These are phyloP conservation scores for Dasysyrphus tricinctus DNA, from an alignment of 2,888 invertebrate genomes.

Conservation along the genomic window DNA sequence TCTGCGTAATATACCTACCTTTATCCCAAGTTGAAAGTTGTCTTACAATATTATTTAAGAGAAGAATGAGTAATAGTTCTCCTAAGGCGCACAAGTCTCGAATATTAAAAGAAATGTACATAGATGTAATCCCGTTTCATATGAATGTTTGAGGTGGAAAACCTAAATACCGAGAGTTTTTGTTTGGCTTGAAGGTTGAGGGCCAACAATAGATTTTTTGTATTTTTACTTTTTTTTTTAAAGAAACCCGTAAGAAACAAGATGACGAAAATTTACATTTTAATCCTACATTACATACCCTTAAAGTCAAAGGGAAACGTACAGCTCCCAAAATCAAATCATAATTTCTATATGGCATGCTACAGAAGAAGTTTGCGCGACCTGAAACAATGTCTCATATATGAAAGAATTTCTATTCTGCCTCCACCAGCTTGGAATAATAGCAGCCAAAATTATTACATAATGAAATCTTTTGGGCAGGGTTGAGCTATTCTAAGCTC, in stretches of 20 bases:
- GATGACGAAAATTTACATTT: constrained; percentile 4
- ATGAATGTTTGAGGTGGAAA: neutral
- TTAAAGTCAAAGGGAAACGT: constrained; percentile 13
- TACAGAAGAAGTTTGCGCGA: neutral
- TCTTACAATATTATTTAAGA: constrained; percentile 15
- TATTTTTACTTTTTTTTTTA: neutral
- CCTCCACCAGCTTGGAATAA: neutral
- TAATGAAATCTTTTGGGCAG: neutral
- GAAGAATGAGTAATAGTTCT: constrained; percentile 20
- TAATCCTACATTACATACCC: neutral
- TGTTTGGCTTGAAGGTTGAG: neutral
- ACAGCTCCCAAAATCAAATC: constrained; percentile 11
- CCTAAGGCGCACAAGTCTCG: neutral
- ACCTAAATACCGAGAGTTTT: neutral
- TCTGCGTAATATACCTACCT: neutral
- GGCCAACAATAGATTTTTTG: neutral
- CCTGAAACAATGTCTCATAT: constrained; percentile 15
- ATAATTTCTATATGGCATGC: neutral
- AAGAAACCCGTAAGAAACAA: neutral
- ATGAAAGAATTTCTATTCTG: neutral
- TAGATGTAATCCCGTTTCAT: constrained; percentile 4
- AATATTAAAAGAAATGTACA: constrained; percentile 28
- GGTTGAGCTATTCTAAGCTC: neutral
- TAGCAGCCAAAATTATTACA: neutral
- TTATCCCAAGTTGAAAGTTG: constrained; percentile 12